These are phyloP conservation scores for Lycaon pictus DNA, from an alignment of 2,113 vertebrate species.

Conservation along the genomic window DNA sequence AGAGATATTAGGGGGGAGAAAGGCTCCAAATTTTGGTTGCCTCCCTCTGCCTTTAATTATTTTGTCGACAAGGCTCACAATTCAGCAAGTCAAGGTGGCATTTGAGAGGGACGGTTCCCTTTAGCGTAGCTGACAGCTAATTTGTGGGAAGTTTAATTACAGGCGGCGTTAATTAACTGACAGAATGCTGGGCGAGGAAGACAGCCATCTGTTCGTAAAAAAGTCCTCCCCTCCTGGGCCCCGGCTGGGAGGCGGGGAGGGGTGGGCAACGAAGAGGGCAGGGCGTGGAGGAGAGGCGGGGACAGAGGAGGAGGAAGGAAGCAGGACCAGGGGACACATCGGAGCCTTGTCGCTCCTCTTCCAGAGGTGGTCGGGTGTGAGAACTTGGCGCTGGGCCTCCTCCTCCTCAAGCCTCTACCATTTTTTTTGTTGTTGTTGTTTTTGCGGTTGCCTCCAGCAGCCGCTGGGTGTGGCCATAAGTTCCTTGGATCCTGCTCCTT, in stretches of 20 bases:
- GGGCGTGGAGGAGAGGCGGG: not conserved
- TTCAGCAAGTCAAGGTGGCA: slow-evolving; percentile 90
- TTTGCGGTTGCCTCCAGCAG: not conserved
- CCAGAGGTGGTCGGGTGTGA: accelerated
- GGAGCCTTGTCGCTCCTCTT: not conserved
- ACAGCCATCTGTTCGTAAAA: slow-evolving; percentile 89
- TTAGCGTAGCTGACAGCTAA: slow-evolving; percentile 91
- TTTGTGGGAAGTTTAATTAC: slow-evolving; percentile 95
- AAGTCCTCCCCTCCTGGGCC: slow-evolving; percentile 72
- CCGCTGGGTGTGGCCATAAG: not conserved
- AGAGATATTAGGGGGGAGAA: not conserved
- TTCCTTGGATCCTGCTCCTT: not conserved
- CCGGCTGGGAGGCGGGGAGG: slow-evolving; percentile 58
- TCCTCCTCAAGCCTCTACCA: not conserved
- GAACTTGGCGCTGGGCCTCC: not conserved
- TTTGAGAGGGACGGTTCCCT: slow-evolving; percentile 89
- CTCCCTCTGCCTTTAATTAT: slow-evolving; percentile 86
- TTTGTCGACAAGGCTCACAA: slow-evolving; percentile 85
- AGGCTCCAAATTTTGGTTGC: not conserved
- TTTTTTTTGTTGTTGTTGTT: no score
- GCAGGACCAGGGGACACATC: accelerated
- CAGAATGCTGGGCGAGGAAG: slow-evolving; percentile 88
- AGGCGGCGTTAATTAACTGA: slow-evolving; percentile 92
- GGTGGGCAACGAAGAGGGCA: not conserved
- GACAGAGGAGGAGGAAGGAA: accelerated